phyloP scores from a whole-genome alignment of 2,888 invertebrate species.

The Spialia ferax region DNA sequence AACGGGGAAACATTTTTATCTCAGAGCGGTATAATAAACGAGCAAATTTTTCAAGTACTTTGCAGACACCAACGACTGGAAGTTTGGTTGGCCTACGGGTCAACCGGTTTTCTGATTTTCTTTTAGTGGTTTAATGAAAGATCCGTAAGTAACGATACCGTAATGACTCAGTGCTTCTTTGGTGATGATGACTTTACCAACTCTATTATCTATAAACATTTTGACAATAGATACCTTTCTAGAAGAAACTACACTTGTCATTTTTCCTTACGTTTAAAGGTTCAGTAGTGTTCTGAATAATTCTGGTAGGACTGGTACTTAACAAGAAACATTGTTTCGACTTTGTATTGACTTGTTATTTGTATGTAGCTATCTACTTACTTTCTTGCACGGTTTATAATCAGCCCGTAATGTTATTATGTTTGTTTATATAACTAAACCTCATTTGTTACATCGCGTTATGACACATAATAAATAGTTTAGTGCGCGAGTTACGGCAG shows the following conservation, averaged over 20 bases:
- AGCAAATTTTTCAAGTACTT: no score
- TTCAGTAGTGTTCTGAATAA: neutral
- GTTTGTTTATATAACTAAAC: slow-evolving; percentile 35
- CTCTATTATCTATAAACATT: no score
- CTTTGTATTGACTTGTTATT: neutral
- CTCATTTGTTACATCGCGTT: slow-evolving; percentile 38
- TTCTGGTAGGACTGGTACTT: neutral
- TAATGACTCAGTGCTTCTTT: no score
- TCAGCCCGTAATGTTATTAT: slow-evolving; percentile 21
- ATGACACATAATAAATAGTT: slow-evolving; percentile 35
- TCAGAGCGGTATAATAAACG: no score
- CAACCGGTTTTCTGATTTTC: neutral
- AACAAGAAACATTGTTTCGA: neutral
- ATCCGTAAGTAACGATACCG: no score
- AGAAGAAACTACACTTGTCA: no score
- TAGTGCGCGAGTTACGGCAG: slow-evolving; percentile 48
- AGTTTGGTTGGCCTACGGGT: no score
- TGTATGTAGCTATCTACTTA: neutral
- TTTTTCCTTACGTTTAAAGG: no score
- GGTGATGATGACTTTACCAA: no score
- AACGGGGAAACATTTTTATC: no score
- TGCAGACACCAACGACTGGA: no score
- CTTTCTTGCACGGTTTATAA: slow-evolving; percentile 4
- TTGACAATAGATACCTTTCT: no score
- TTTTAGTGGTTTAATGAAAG: neutral